Conservation (phyloP, 2,113 vertebrate genomes). For the Percina caprodes region DNA sequence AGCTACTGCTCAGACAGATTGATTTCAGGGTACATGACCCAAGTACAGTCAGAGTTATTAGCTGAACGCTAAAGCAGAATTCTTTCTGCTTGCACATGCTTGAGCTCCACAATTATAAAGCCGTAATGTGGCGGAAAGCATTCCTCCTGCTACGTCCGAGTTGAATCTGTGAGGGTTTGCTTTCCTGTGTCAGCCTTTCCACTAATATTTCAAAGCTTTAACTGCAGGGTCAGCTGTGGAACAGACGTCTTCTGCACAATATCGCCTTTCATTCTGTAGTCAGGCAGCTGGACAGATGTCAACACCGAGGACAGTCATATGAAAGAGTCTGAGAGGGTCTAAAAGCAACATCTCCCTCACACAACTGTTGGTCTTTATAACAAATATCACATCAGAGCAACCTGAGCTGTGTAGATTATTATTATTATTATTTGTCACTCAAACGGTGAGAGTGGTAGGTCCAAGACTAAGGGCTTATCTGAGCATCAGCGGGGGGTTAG, state of each 20-base stretch:
- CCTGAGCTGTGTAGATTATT: neutral
- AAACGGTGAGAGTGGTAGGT: neutral
- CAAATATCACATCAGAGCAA: neutral
- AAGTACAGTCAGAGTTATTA: slow-evolving; percentile 21
- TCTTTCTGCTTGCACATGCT: slow-evolving; percentile 2
- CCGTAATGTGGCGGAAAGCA: slow-evolving; percentile 28
- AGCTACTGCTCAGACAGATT: slow-evolving; percentile 48
- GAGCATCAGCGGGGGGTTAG: neutral
- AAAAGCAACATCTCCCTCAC: slow-evolving; percentile 7
- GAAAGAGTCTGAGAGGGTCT: neutral
- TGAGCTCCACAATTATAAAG: slow-evolving; percentile 36
- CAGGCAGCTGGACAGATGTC: slow-evolving; percentile 52
- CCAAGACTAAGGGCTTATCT: neutral
- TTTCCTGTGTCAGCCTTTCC: slow-evolving; percentile 68
- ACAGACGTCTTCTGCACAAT: slow-evolving; percentile 65
- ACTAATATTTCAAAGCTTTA: slow-evolving; percentile 64
- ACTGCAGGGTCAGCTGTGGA: slow-evolving; percentile 64
- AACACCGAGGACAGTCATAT: slow-evolving; percentile 23
- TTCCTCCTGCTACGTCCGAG: slow-evolving; percentile 23
- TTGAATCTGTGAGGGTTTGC: slow-evolving; percentile 43
- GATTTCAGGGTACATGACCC: slow-evolving; percentile 39
- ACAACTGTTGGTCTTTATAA: neutral
- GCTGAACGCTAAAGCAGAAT: slow-evolving; percentile 12
- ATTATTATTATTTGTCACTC: neutral
- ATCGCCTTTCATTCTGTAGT: slow-evolving; percentile 56